Conservation (phyloP, 2,888 invertebrate species). For the Machimus atricapillus region DNA sequence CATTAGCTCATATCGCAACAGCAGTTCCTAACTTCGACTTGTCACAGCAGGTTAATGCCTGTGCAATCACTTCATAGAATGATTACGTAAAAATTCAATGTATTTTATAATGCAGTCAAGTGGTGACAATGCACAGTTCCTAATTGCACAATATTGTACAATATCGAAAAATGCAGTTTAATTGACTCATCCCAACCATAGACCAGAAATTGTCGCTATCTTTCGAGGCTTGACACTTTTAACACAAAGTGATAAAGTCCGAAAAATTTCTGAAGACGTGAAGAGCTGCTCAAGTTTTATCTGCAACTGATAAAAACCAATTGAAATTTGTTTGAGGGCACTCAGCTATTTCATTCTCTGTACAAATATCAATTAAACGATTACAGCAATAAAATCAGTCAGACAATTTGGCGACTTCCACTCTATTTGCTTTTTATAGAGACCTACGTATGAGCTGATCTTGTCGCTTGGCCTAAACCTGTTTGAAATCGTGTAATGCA, state of each 20-base stretch:
- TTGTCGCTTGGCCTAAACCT: background rate
- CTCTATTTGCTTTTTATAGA: background rate
- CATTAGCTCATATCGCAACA: background rate
- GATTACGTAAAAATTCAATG: background rate
- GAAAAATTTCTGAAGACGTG: background rate
- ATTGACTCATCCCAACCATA: background rate
- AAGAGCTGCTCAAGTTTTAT: background rate
- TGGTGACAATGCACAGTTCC: background rate
- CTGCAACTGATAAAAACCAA: background rate
- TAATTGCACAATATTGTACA: background rate
- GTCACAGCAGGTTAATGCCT: background rate
- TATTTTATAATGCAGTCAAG: background rate
- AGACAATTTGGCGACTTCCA: background rate
- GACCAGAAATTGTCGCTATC: background rate
- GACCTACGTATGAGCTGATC: background rate
- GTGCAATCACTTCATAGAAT: background rate
- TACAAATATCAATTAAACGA: background rate
- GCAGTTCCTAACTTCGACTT: background rate
- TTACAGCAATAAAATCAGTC: background rate
- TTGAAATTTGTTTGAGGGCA: background rate
- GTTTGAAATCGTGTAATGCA: background rate
- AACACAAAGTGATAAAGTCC: background rate
- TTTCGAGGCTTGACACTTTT: background rate
- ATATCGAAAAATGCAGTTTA: background rate
- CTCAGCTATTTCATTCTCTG: background rate